A percentile compares a stretch with the other conserved stretches of the same genome.
Evolutionary conservation across 2,797 vertebrate genomes (phyloP).

Genomic region (Tragelaphus eurycerus): DNA sequence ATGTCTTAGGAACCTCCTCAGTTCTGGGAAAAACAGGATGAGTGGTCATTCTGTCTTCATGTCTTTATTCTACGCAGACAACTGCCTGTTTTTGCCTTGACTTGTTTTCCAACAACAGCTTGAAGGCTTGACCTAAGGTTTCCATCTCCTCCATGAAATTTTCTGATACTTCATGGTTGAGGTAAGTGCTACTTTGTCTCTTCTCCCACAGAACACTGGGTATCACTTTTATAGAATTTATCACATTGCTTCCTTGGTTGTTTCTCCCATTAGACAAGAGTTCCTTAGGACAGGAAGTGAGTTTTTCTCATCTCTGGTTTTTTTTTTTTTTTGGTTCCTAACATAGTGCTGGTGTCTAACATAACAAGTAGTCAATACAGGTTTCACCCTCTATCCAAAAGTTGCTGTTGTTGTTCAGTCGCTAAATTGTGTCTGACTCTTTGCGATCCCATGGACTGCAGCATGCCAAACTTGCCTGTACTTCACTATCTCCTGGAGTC

Average conservation of each 20-base stretch:
- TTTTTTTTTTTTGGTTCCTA: background rate
- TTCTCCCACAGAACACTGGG: background rate
- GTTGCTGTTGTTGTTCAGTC: background rate
- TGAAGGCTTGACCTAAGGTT: background rate
- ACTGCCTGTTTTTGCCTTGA: background rate
- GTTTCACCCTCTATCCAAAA: background rate
- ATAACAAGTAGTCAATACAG: constrained; percentile 21
- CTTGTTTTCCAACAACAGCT: background rate
- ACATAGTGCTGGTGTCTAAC: background rate
- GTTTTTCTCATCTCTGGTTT: background rate
- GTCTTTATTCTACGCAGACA: background rate
- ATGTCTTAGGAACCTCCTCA: background rate
- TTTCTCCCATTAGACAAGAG: constrained; percentile 1
- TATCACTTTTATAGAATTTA: background rate
- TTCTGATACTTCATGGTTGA: background rate
- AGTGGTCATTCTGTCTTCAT: background rate
- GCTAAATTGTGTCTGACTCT: background rate
- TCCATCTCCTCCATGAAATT: background rate
- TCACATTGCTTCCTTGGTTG: background rate
- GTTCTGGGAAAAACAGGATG: background rate
- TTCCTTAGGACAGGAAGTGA: background rate
- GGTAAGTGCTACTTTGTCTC: background rate
- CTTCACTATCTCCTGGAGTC: background rate
- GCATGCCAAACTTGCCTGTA: background rate
- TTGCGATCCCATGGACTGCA: background rate